Percentiles rank a stretch among this genome's conserved stretches.
Conservation (phyloP, 1,140 invertebrate genomes). For the Aradophagus sp. region DNA sequence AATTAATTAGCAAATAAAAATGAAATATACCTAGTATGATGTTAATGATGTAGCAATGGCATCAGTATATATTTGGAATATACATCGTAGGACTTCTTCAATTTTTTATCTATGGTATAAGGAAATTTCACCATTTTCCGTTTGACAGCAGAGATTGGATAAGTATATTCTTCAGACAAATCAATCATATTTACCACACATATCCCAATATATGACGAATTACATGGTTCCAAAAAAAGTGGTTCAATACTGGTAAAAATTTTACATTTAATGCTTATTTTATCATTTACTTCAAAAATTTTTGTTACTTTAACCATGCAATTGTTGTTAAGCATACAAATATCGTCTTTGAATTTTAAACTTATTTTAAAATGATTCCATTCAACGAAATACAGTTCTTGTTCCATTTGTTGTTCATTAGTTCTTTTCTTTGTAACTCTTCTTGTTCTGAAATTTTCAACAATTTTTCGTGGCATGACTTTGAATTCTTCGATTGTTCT, state of each 20-base stretch:
- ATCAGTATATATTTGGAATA: not conserved
- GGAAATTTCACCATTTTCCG: slow-evolving; percentile 3
- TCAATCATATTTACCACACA: not conserved
- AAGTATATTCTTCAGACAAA: not conserved
- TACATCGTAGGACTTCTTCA: not conserved
- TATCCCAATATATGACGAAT: not conserved
- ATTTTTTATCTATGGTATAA: not conserved
- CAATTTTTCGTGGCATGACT: not conserved
- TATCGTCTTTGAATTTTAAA: slow-evolving; percentile 1
- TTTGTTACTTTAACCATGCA: not conserved
- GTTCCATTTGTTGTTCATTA: not conserved
- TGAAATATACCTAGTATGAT: too few relatives aligned
- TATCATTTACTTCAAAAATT: not conserved
- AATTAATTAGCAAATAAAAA: too few relatives aligned
- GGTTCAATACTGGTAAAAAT: not conserved
- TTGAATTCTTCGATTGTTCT: not conserved
- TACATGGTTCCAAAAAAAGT: slow-evolving; percentile 1
- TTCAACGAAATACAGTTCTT: not conserved
- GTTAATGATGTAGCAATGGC: not conserved
- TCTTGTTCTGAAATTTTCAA: not conserved
- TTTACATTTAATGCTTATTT: not conserved
- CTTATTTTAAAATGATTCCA: not conserved
- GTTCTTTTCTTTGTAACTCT: not conserved
- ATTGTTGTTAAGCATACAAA: slow-evolving; percentile 7
- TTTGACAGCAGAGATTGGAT: not conserved